Evolutionary conservation across 2,797 vertebrate genomes (phyloP).

Genomic region (Pampus argenteus): DNA sequence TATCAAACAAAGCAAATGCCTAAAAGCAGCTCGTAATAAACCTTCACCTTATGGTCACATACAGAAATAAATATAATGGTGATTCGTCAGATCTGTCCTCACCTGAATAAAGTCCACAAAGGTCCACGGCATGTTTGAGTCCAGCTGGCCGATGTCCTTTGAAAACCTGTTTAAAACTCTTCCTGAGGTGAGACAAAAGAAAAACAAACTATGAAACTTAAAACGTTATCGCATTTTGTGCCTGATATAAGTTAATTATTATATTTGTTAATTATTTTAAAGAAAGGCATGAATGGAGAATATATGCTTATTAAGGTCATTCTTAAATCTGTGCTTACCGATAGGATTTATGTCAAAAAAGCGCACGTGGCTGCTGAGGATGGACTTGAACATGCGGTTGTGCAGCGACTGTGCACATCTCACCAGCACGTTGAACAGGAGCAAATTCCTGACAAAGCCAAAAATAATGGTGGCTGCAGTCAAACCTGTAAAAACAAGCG

Average conservation of each 20-base stretch:
- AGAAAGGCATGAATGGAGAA: too few species aligned
- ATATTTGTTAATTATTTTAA: too few species aligned
- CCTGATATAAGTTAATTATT: too few species aligned
- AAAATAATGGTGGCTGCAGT: conserved; percentile 88
- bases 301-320: not conserved
- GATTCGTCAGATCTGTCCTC: conserved; percentile 41
- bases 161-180: conserved; percentile 89
- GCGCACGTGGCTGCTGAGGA: conserved; percentile 77
- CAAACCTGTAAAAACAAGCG: conserved; percentile 83
- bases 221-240: too few species aligned
- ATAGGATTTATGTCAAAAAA: conserved; percentile 86
- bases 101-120: conserved; percentile 92
- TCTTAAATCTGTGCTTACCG: conserved; percentile 68
- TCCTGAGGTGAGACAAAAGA: conserved; percentile 56
- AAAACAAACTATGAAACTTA: too few species aligned
- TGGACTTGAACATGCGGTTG: conserved; percentile 81
- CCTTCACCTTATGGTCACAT: too few species aligned
- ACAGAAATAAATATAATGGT: too few species aligned
- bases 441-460: conserved; percentile 86
- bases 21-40: too few species aligned
- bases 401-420: conserved; percentile 88
- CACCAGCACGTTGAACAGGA: conserved; percentile 90
- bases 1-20: too few species aligned
- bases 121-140: conserved; percentile 88
- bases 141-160: conserved; percentile 93